Evolutionary conservation across 1,140 invertebrate genomes (phyloP).

Genomic region (Marisa cornuarietis): DNA sequence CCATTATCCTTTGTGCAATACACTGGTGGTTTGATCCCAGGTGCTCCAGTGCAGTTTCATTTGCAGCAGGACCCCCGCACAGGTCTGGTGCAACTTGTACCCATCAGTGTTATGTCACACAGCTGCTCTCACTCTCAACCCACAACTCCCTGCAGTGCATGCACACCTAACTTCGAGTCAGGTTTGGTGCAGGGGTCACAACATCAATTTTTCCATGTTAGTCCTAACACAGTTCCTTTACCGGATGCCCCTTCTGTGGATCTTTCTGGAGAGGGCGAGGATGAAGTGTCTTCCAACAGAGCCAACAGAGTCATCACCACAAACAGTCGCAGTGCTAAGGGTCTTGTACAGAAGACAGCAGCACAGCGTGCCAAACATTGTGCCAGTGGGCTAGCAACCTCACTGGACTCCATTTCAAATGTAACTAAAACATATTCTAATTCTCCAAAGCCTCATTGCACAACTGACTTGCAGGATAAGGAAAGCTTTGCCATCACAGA

Average conservation of each 20-base stretch:
- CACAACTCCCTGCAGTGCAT: slow-evolving; percentile 5
- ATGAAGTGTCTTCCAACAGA: background rate
- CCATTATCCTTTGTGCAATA: slow-evolving; percentile 41
- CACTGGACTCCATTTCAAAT: background rate
- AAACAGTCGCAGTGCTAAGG: slow-evolving; percentile 11
- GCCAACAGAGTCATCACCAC: no score
- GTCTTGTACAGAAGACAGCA: slow-evolving; percentile 13
- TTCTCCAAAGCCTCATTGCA: no score
- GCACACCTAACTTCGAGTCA: slow-evolving; percentile 2
- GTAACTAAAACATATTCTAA: no score
- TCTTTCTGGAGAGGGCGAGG: no score
- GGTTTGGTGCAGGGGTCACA: no score
- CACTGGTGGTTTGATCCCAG: slow-evolving; percentile 35
- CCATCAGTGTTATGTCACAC: slow-evolving; percentile 39
- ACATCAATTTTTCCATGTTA: no score
- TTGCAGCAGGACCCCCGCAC: slow-evolving; percentile 59
- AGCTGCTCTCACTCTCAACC: background rate
- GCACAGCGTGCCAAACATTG: slow-evolving; percentile 23
- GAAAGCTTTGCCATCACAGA: no score
- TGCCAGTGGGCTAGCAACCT: slow-evolving; percentile 21
- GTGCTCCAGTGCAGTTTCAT: slow-evolving; percentile 50
- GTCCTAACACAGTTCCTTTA: no score
- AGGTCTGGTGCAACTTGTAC: slow-evolving; percentile 56
- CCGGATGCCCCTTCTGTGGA: no score
- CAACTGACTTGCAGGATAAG: no score